Base-by-base conservation (phyloP, 2,888 invertebrate genomes). In the Cepaea hortensis region DNA sequence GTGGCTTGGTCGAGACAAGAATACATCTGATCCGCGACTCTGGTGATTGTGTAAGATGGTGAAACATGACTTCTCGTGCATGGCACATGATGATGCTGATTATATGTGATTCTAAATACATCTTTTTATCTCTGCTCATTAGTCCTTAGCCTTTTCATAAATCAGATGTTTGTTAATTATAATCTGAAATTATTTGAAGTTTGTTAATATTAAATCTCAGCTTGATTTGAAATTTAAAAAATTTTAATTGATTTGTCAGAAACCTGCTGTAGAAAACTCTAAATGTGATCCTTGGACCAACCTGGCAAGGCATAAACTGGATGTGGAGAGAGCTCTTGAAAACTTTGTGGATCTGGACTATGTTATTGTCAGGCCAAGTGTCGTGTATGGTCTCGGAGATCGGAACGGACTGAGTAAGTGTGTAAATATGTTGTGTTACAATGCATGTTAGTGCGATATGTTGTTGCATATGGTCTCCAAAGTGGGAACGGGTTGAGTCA, bases 341-440 rank as follows among this genome's bases (percentile, higher is more conserved):
- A 95, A 95, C 55, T 95, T 97, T 91, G 95, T 96, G 15, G 96
- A 96, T 87, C 95, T 98, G 68, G 96, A 96, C 90, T 98, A 96
- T 94, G 96, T 97, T 23, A 95, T 98, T 87, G 94, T 98, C 18
- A 95, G 98, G 90, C 96, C 98, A 23, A 97, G 97, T 9, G 96
- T 97, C 87, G 97, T 98, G 0, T 98, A 98, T 94, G 98, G 98
- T 18, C 94, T 96, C 68, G 97, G 97, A 0, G 98, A 98, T 94
- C 96, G 96, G 92, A 96, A 96, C 92, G 97, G 98, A 89, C 95
- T 98, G 88, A 97, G 97, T 97, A 93, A 96, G 96, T 95, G 3
- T 48, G 23, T n/a, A 95, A 95, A 55, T 95, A 97, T 91, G 95
- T 96, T 13, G 96, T 96, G 87, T 95, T 98, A 68, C 96, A 96